Base-by-base conservation (phyloP, 1,140 invertebrate species). In the Papilio xuthus region DNA sequence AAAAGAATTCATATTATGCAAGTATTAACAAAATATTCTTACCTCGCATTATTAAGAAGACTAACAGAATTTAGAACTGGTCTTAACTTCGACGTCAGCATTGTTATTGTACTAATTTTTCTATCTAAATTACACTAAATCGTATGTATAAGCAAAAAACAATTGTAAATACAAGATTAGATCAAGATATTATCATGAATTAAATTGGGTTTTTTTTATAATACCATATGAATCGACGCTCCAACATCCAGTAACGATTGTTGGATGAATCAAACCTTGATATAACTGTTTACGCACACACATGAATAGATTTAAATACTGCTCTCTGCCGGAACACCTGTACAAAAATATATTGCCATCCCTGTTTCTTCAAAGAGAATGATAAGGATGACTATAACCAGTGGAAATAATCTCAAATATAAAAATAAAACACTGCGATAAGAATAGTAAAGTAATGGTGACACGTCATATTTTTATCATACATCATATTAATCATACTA, bases 221-320 rank as follows among this genome's bases (percentile, higher is more conserved):
- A 60, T 60, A 26, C 10, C 23, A 26, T 12, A 23, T 26, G 23
- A 26, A 26, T 20, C 50, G 50, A 53, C 20, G 50, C 8, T 53
- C 20, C 50, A 53, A 53, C 50, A 53, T 9, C n/a, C 50, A 20
- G 50, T 26, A 60, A 12, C n/a, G 41, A 44, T n/a, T 44, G 41
- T 72, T 72, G 44, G 41, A 72, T 23, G 15, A 23, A 18, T 72
- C 9, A 20, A 41, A 72, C 70, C 70, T 72, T 72, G 70, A 44
- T 72, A 41, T n/a, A 72, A 47, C 70, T 18, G 70, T 72, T 41
- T 41, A 72, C 41, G 9, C 41, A 42, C 70, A 42, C 70, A 42
- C 70, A 42, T 10, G 44, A 72, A 72, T 72, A 72, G 70, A 72
- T 37, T 70, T 6, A 15, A 47, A 47, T 53, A n/a, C n/a, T 53